Conservation (phyloP, 2,113 vertebrate species). For the Monopterus albus region DNA sequence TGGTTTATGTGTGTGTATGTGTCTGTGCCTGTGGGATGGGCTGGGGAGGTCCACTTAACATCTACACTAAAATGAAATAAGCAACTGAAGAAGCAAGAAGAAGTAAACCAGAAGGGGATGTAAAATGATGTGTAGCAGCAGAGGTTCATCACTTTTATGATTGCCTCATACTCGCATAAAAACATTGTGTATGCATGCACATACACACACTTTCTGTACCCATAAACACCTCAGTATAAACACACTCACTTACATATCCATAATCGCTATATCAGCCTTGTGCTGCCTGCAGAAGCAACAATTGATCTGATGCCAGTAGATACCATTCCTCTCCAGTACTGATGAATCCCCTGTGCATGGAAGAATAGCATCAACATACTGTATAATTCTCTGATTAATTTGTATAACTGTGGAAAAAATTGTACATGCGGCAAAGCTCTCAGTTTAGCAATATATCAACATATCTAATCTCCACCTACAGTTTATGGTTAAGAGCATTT, state of each 20-base stretch:
- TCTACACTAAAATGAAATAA: slow-evolving; percentile 22
- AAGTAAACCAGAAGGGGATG: slow-evolving; percentile 43
- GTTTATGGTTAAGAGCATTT: not conserved
- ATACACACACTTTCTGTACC: not conserved
- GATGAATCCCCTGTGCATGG: slow-evolving; percentile 19
- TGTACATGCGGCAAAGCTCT: not conserved
- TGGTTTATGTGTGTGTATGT: slow-evolving; percentile 10
- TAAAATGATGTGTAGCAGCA: slow-evolving; percentile 41
- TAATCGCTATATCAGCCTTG: slow-evolving; percentile 55
- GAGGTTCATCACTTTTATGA: slow-evolving; percentile 75
- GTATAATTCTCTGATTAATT: slow-evolving; percentile 39
- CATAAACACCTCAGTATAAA: slow-evolving; percentile 33
- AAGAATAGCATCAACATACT: slow-evolving; percentile 37
- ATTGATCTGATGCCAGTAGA: slow-evolving; percentile 48
- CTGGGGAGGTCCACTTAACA: slow-evolving; percentile 1
- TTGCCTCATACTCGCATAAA: slow-evolving; percentile 54
- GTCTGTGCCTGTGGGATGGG: not conserved
- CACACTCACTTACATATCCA: slow-evolving; percentile 29
- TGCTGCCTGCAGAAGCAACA: slow-evolving; percentile 28
- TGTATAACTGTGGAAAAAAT: not conserved
- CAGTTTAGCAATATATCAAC: not conserved
- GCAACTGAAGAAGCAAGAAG: slow-evolving; percentile 21
- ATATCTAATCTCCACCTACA: not conserved
- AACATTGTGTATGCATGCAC: slow-evolving; percentile 22
- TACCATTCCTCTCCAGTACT: slow-evolving; percentile 13